Percentiles rank a stretch among this genome's conserved stretches.
Evolutionary conservation across 2,888 invertebrate species (phyloP).

Genomic region (Sceliomorpha sp.): DNA sequence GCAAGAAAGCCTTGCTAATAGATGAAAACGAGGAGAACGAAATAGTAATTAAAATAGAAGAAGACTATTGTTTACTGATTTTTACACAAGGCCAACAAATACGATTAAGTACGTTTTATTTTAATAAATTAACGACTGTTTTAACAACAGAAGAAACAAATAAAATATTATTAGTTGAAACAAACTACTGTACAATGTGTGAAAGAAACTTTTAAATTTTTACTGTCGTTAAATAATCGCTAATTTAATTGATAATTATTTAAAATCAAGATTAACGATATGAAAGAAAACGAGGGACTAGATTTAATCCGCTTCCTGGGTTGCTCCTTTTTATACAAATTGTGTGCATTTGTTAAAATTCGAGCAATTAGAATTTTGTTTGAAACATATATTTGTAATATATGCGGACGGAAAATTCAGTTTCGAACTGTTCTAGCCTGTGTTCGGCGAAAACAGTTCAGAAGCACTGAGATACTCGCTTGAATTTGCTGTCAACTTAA

Average conservation of each 20-base stretch:
- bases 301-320: not conserved
- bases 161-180: too few relatives aligned
- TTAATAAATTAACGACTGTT: not conserved
- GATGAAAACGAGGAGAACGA: too few relatives aligned
- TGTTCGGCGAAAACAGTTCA: too few relatives aligned
- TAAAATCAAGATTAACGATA: not conserved
- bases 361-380: not conserved
- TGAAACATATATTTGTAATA: constrained; percentile 6
- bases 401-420: not conserved
- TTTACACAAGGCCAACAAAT: constrained; percentile 1
- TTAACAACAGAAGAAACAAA: too few relatives aligned
- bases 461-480: too few relatives aligned
- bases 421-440: not conserved
- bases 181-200: too few relatives aligned
- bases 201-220: too few relatives aligned
- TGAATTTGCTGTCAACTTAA: too few relatives aligned
- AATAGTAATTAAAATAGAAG: not conserved
- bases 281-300: constrained; percentile 7
- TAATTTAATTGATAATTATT: too few relatives aligned
- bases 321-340: constrained; percentile 4
- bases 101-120: constrained; percentile 3
- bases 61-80: not conserved
- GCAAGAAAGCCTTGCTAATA: too few relatives aligned
- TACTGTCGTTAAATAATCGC: too few relatives aligned
- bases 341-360: not conserved